phyloP scores from a whole-genome alignment of 64 coral and sea anemone genomes.

The Hydrozoanthus tunicans region DNA sequence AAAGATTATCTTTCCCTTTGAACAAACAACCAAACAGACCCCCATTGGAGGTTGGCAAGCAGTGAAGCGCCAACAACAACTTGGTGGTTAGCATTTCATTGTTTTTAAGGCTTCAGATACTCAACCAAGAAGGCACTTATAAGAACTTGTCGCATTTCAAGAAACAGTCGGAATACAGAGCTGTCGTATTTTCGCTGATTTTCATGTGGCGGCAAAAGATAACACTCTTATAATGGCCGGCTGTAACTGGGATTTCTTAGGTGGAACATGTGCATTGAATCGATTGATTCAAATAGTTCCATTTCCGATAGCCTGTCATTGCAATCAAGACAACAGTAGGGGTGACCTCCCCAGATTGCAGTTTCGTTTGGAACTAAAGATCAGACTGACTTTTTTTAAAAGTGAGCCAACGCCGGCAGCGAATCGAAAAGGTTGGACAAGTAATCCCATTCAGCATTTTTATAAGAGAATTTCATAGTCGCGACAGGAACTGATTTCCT shows the following conservation, averaged over 20 bases:
- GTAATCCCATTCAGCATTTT: too few species aligned
- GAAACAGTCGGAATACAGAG: background rate
- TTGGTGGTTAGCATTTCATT: background rate
- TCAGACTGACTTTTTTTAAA: background rate
- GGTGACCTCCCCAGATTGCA: background rate
- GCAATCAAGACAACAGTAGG: background rate
- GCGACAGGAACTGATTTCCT: too few species aligned
- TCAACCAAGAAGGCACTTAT: too few species aligned
- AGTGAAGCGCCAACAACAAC: background rate
- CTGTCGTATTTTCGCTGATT: background rate
- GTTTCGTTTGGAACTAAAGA: background rate
- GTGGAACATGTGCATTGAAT: background rate
- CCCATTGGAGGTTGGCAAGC: slow-evolving; percentile 23
- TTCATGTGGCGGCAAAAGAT: background rate
- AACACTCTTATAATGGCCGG: background rate
- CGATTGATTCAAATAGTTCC: slow-evolving; percentile 10
- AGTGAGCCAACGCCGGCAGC: too few species aligned
- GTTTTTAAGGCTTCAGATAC: background rate
- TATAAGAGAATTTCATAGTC: too few species aligned
- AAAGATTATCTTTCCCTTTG: slow-evolving; percentile 8
- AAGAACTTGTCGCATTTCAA: background rate
- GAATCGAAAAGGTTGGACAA: too few species aligned
- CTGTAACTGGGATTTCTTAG: background rate
- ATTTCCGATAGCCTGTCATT: slow-evolving; percentile 2
- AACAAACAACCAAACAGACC: slow-evolving; percentile 19